Percentiles rank a stretch among this genome's conserved stretches.
Conservation (phyloP, 2,888 invertebrate genomes). For the Lordiphosa fenestrarum region DNA sequence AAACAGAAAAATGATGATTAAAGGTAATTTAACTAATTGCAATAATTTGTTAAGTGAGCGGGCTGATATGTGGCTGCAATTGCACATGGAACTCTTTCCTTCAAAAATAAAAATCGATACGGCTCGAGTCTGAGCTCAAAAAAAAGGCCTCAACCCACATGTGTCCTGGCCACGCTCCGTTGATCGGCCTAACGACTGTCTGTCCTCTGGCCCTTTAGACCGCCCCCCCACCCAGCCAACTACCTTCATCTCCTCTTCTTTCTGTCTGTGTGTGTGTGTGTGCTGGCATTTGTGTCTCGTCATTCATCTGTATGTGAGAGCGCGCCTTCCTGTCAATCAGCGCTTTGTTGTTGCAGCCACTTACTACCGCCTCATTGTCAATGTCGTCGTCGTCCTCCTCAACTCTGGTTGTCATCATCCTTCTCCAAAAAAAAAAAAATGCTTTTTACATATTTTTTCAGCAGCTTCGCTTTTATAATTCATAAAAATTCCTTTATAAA, state of each 20-base stretch:
- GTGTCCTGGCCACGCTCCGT: slow-evolving; percentile 62
- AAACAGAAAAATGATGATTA: slow-evolving; percentile 27
- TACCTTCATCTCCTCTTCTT: slow-evolving; percentile 10
- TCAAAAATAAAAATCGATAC: slow-evolving; percentile 40
- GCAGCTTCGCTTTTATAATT: slow-evolving; percentile 49
- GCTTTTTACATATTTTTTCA: slow-evolving; percentile 45
- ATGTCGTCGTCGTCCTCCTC: slow-evolving; percentile 43
- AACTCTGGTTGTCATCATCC: slow-evolving; percentile 13
- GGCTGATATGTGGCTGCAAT: slow-evolving; percentile 46
- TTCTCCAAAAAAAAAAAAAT: slow-evolving; percentile 18
- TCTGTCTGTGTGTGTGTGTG: slow-evolving; percentile 20
- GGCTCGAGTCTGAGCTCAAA: slow-evolving; percentile 32
- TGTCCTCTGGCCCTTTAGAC: slow-evolving; percentile 2
- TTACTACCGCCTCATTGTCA: slow-evolving; percentile 69
- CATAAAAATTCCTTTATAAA: slow-evolving; percentile 59
- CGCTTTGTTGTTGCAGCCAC: slow-evolving; percentile 70
- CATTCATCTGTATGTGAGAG: slow-evolving; percentile 19
- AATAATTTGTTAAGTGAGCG: slow-evolving; percentile 44
- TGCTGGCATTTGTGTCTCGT: slow-evolving; percentile 38
- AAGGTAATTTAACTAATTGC: slow-evolving; percentile 49
- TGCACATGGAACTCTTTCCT: slow-evolving; percentile 24
- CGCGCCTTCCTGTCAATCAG: slow-evolving; percentile 63
- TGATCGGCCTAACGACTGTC: slow-evolving; percentile 64
- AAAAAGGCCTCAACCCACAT: slow-evolving; percentile 39
- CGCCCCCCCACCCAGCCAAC: neutral